Evolutionary conservation across 2,797 vertebrate species (phyloP), one percentile per base, ranked within the genome.

Genomic region (Tenualosa thibaudeaui): DNA sequence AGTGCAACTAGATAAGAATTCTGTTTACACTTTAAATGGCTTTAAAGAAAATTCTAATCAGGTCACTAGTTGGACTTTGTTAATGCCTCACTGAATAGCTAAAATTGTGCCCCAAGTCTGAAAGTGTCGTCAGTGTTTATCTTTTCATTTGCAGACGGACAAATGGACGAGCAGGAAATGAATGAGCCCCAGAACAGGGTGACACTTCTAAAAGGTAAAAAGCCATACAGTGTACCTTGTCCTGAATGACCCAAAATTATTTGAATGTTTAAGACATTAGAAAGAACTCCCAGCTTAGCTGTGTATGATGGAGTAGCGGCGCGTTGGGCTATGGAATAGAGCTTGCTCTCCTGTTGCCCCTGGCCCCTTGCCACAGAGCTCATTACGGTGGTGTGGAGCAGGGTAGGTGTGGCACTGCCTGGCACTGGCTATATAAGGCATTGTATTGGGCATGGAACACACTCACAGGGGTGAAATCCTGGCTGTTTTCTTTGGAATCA

Each of bases 111-210:
- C 6, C 7, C 5, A 62, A 24, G 58, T 62, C 22, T 62, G 58
- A n/a, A 62, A 50, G 5, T 3, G 0, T 51, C 54, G 51, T 37
- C 9, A 4, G 62, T 19, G 49, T 8, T 40, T 1, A 50, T 84
- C 6, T 83, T 50, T 87, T 81, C 50, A 82, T 24, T 88, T 89
- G 84, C 87, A 99, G 98, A 99, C 87, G 97, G 97, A 85, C 98
- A 99, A 90, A 99, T 99, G 98, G 98, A 99, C 89, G 97, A 99
- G 68, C 97, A 98, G 92, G 98, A 99, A 86, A 91, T 99, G 89
- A 98, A 96, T 58, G 98, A 99, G 91, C 95, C 97, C 37, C 96
- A 98, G 92, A 97, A 97, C 95, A 96, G 97, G 95, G 97, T 97
- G 81, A 94, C 97, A 87, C 94, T 97, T 90, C 95, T 98, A 85